These are phyloP conservation scores for Electrona antarctica DNA, from an alignment of 2,113 vertebrate genomes.

Conservation along the genomic window DNA sequence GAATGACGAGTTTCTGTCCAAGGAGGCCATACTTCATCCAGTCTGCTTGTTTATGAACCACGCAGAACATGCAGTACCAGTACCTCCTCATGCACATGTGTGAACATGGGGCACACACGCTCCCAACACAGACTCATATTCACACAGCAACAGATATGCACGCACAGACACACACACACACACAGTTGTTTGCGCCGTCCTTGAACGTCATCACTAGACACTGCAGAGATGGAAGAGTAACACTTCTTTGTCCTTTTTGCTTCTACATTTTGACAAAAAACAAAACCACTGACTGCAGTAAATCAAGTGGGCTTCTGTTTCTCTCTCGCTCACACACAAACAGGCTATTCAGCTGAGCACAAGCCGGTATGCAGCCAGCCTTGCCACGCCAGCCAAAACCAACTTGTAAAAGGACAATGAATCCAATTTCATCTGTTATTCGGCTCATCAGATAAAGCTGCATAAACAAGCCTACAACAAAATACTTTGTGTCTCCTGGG, in stretches of 20 bases:
- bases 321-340: not conserved
- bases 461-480: not conserved
- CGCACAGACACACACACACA: not conserved
- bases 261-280: not conserved
- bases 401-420: conserved; percentile 47
- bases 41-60: not conserved
- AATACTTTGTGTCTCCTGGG: not conserved
- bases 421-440: conserved; percentile 34
- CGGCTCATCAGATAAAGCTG: conserved; percentile 44
- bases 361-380: not conserved
- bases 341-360: not conserved
- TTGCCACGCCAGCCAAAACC: conserved; percentile 19
- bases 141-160: not conserved
- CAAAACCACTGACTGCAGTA: not conserved
- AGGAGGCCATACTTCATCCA: not conserved
- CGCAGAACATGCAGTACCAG: not conserved
- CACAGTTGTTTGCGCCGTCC: not conserved
- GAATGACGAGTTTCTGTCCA: not conserved
- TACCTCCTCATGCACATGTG: not conserved
- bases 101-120: not conserved
- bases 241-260: not conserved
- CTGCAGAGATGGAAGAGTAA: too few species aligned
- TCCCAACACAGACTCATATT: not conserved
- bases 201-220: too few species aligned
- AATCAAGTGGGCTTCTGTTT: not conserved